A percentile compares a stretch with the other conserved stretches of the same genome.
Evolutionary conservation across 2,888 invertebrate species (phyloP).

Genomic region (Euproctis similis): DNA sequence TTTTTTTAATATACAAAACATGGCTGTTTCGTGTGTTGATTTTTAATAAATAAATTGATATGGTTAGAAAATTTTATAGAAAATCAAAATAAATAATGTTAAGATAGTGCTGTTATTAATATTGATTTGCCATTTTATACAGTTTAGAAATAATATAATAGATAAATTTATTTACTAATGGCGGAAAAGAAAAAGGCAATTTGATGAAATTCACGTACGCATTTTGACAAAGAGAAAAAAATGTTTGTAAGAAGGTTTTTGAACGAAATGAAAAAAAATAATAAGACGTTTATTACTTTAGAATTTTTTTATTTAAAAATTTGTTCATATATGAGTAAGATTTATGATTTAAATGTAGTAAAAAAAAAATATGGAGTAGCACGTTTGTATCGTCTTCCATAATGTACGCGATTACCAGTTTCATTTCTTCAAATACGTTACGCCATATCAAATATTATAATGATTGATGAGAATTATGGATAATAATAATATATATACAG

Average conservation of each 20-base stretch:
- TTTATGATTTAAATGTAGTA: slow-evolving; percentile 18
- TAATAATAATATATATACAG: slow-evolving; percentile 30
- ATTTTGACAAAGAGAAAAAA: no score
- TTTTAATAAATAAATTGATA: no score
- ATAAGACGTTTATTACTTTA: not conserved
- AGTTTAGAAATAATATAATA: no score
- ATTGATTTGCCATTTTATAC: slow-evolving; percentile 8
- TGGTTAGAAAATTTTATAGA: not conserved
- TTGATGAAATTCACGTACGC: no score
- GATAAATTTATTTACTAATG: no score
- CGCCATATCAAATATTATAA: slow-evolving; percentile 37
- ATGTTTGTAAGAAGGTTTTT: no score
- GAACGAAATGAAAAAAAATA: not conserved
- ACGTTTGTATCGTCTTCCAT: slow-evolving; percentile 70
- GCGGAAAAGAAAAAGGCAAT: no score
- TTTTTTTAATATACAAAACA: not conserved
- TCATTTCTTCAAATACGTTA: slow-evolving; percentile 41
- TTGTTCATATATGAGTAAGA: slow-evolving; percentile 10
- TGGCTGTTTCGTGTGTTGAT: not conserved
- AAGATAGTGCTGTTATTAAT: not conserved
- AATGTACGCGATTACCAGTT: slow-evolving; percentile 43
- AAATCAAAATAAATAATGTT: not conserved
- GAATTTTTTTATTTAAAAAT: no score
- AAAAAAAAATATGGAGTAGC: slow-evolving; percentile 40
- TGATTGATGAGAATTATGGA: slow-evolving; percentile 30